Evolutionary conservation across 2,888 invertebrate genomes (phyloP), one percentile per base, ranked within the genome.

Genomic region (Adineta ricciae): DNA sequence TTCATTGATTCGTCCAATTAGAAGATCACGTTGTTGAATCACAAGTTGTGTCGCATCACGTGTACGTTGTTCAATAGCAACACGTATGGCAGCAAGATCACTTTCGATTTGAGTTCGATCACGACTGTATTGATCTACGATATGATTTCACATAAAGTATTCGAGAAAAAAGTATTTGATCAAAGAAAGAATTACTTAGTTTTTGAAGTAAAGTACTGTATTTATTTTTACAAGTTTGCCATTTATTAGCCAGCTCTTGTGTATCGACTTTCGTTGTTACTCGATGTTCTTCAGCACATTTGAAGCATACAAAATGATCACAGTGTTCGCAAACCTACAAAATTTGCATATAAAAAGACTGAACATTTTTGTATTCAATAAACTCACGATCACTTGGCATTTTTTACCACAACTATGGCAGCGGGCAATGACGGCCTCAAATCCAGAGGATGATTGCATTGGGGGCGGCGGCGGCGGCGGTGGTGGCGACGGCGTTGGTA

Each of bases 281-380:
- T 41, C 78, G 78, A 78, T 78, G 78, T 41, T 78, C 78, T 41
- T 78, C 78, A 78, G 78, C 78, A 78, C 78, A 78, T 78, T 78
- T 78, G 11, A 38, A n/a, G 41, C 78, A 78, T 24, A 78, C 41
- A 78, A 78, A 78, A 78, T 78, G 78, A 78, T 78, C 78, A 41
- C 78, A 78, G 41, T 78, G 78, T 41, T 78, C 78, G 41, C 78
- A 78, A 41, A 78, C 41, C 78, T 73, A 36, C 8, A 19, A 19
- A 0, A 38, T 0, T 73, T 72, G 16, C 5, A 5, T 73, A 19
- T 9, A 38, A 38, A 4, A 9, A 38, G 24, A 49, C 14, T 19
- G 27, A 38, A 24, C 2, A 3, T 38, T 1, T n/a, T 24, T 36
- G 1, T 0, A 36, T 64, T 56, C 1, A n/a, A 32, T 38, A 41